Evolutionary conservation across 2,797 vertebrate species (phyloP), one percentile per base, ranked within the genome.

Genomic region (Ctenopoma multispine): DNA sequence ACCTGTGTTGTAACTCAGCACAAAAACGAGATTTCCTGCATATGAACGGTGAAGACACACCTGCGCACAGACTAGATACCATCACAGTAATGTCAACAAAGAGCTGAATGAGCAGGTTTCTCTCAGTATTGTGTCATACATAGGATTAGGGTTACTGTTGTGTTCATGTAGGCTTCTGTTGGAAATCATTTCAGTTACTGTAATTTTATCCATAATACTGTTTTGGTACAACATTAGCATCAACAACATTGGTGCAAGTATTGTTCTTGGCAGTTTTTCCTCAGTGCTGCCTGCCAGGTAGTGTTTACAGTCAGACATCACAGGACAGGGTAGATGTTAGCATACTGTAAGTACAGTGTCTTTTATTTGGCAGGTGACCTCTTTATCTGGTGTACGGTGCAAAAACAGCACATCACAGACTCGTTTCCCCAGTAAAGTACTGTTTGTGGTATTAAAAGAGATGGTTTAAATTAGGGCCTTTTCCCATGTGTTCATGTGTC

Each of bases 341-440:
- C 47, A 38, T n/a, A n/a, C n/a, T n/a, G n/a, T 4, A 10, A 21
- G 54, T 34, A 49, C 40, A 10, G 34, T 31, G 29, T 7, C 29
- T 3, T 36, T 10, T 73, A 50, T 61, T 36, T 50, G 48, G 43
- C 57, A 49, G 46, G 21, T 51, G 58, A 51, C 31, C 58, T 43
- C 54, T 18, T 53, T 36, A 59, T 49, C 7, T 46, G 21, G 15
- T 63, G 62, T 29, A 24, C 6, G 24, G 13, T 44, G 17, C 38
- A 50, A 23, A 29, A 36, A 15, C 4, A 57, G 4, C 20, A 8
- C 15, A 47, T 23, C 9, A 2, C 11, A 4, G 2, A 23, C 29
- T 55, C 20, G 9, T 27, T 49, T 29, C 38, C 6, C 10, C 2
- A 15, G 0, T 46, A 38, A 63, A 7, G n/a, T 7, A 4, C 34